These are phyloP conservation scores for Lepidurus couesii DNA, from an alignment of 1,140 invertebrate species.

Conservation along the genomic window DNA sequence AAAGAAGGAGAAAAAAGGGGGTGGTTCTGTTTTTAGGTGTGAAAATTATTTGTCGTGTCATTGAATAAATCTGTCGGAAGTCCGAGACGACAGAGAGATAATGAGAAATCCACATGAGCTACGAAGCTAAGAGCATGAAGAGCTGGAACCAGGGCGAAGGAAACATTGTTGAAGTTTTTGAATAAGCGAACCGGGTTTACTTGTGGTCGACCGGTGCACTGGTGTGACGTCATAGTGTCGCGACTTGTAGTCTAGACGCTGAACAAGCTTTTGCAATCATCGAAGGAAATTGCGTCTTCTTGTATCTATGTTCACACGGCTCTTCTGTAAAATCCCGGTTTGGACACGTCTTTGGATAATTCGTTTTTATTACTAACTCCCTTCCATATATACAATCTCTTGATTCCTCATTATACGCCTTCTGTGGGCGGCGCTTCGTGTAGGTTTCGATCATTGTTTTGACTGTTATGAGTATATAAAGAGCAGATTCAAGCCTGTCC, in stretches of 20 bases:
- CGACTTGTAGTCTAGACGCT: conserved; percentile 8
- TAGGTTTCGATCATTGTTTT: background rate
- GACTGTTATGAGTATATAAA: background rate
- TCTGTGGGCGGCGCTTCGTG: background rate
- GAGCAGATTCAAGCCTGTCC: background rate
- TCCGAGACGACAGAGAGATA: background rate
- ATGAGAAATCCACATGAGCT: conserved; percentile 6
- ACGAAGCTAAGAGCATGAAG: background rate
- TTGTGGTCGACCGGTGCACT: conserved; percentile 8
- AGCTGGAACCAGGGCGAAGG: background rate
- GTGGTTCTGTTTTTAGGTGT: background rate
- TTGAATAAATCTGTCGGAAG: background rate
- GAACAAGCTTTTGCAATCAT: conserved; percentile 17
- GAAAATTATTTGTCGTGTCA: conserved; percentile 4
- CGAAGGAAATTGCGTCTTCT: background rate
- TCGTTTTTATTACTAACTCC: background rate
- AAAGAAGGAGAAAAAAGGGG: background rate
- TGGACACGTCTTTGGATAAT: background rate
- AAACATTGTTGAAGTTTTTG: conserved; percentile 17
- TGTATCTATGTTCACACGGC: background rate
- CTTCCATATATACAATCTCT: background rate
- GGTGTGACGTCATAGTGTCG: background rate
- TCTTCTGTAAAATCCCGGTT: background rate
- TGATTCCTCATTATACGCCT: conserved; percentile 1
- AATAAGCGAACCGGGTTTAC: conserved; percentile 11